Conservation (phyloP, 35 echinoderm and acorn worm species). For the Heliocidaris tuberculata region DNA sequence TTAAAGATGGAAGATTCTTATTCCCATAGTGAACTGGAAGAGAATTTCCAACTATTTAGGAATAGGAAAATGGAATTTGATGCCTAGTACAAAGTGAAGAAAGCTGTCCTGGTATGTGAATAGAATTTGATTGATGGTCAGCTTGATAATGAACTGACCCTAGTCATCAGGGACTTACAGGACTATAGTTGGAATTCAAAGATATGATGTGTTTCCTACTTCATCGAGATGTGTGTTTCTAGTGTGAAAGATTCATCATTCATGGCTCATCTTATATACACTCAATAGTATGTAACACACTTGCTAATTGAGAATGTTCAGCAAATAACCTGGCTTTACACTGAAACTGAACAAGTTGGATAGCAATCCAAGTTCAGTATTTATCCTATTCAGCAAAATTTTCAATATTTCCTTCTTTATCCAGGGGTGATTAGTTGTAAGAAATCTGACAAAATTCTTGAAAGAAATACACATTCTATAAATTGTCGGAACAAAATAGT, state of each 20-base stretch:
- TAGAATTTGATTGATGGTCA: conserved; percentile 5
- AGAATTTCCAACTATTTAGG: not conserved
- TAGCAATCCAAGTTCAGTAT: too few species aligned
- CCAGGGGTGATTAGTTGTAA: not conserved
- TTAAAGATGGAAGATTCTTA: not conserved
- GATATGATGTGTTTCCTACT: not conserved
- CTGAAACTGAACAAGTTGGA: too few species aligned
- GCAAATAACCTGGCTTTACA: not conserved
- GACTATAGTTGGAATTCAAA: not conserved
- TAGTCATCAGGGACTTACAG: not conserved
- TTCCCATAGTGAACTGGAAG: not conserved
- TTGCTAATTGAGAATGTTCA: not conserved
- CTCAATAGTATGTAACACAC: not conserved
- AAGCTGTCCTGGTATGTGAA: not conserved
- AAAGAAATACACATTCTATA: not conserved
- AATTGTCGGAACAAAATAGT: too few species aligned
- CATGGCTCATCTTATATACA: too few species aligned
- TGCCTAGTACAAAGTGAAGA: not conserved
- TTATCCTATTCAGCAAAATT: not conserved
- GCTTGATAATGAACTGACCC: not conserved
- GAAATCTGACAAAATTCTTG: not conserved
- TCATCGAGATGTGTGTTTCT: not conserved
- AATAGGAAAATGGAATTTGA: not conserved
- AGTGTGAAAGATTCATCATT: not conserved
- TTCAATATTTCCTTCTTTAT: not conserved